Base-by-base conservation (phyloP, 1,140 invertebrate genomes). In the Eupristina koningsbergeri region DNA sequence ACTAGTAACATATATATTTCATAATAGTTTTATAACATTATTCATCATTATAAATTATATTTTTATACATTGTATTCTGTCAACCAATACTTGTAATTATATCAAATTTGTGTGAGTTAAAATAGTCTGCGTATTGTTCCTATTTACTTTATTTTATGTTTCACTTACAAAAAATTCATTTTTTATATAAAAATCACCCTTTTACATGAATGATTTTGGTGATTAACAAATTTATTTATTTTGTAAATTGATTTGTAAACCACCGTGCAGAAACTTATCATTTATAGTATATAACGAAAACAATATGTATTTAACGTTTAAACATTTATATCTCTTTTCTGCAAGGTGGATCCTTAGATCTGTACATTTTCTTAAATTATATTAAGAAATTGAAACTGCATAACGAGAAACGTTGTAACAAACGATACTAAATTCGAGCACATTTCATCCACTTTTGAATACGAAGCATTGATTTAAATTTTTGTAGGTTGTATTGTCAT, bases 371-470 rank as follows among this genome's bases (percentile, higher is more conserved):
- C 15, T 22, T 29, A 17, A 69, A 61, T 39, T 71, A 45, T 83
- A 63, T 82, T 85, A 80, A 83, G 87, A 75, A 64, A 89, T 90
- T 89, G 88, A 41, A 88, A 86, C 87, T 91, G 90, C 90, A 91
- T 89, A 89, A 87, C 87, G 88, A 90, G 88, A 92, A 91, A 90
- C 81, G 89, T 91, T 91, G 87, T 80, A 83, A 86, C 84, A 74
- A 87, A 86, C 82, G 88, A 89, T 91, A 90, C 92, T 92, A 92
- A 92, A 89, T 92, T 92, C 91, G 91, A 92, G 91, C 91, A 92
- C 91, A 89, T 85, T 58, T 79, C 82, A 75, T 53, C 8, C 19
- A 73, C 17, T 80, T 17, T 39, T 31, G 58, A 67, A 58, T 39
- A 81, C 36, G 6, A 81, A 78, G 22, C 22, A 76, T 77, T 53